A percentile compares a stretch with the other conserved stretches of the same genome.
Conservation (phyloP, 2,797 vertebrate species). For the Halcyon leucocephala region DNA sequence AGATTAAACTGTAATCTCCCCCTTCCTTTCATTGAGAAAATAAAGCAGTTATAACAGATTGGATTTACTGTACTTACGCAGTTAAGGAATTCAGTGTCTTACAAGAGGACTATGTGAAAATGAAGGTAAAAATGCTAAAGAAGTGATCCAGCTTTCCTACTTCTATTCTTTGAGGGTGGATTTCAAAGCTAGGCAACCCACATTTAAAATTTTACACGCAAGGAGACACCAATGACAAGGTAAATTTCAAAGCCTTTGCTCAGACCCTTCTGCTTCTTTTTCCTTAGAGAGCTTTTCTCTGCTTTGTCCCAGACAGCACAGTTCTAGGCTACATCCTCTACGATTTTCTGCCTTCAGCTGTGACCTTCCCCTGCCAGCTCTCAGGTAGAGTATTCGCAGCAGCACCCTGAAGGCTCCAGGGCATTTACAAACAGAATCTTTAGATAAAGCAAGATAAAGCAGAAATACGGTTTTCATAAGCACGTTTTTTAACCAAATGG, state of each 20-base stretch:
- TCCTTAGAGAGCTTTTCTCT: background rate
- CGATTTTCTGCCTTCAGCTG: background rate
- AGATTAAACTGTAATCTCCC: constrained; percentile 7
- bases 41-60: constrained; percentile 20
- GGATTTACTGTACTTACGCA: constrained; percentile 1
- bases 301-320: background rate
- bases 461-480: background rate
- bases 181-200: background rate
- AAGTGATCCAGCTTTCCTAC: background rate
- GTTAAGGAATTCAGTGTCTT: background rate
- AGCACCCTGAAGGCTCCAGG: background rate
- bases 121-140: background rate
- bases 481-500: background rate
- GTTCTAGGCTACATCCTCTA: background rate
- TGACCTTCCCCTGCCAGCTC: background rate
- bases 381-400: rapidly evolving
- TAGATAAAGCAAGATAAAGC: background rate
- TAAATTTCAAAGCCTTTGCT: background rate
- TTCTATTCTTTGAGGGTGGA: background rate
- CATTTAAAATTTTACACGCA: background rate
- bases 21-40: background rate
- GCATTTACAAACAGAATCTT: background rate
- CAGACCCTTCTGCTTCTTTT: background rate
- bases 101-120: background rate
- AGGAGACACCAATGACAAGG: background rate